These are phyloP conservation scores for Frankliniella fusca DNA, from an alignment of 2,888 invertebrate genomes.

Conservation along the genomic window DNA sequence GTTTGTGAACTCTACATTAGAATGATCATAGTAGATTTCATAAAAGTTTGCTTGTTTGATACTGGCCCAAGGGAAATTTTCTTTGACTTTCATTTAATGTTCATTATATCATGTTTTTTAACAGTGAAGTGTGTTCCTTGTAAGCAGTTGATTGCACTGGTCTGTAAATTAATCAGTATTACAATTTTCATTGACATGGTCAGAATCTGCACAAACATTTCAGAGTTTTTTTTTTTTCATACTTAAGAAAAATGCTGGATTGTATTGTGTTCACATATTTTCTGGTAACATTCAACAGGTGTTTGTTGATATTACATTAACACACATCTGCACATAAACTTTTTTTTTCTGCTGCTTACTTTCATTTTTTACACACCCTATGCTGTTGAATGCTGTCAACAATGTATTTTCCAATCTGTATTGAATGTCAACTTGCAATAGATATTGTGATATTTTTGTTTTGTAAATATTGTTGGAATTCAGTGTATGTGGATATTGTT, in stretches of 20 bases:
- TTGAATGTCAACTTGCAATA: background rate
- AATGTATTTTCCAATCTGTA: background rate
- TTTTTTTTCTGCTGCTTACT: too few relatives aligned
- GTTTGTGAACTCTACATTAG: background rate
- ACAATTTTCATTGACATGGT: background rate
- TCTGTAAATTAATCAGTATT: background rate
- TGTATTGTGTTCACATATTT: background rate
- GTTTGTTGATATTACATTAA: too few relatives aligned
- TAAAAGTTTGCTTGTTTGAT: too few relatives aligned
- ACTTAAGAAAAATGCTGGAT: background rate
- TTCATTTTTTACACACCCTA: background rate
- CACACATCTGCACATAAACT: too few relatives aligned
- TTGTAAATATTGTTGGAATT: slow-evolving; percentile 18
- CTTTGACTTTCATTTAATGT: too few relatives aligned
- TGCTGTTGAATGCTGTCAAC: background rate
- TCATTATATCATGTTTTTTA: too few relatives aligned
- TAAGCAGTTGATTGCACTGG: background rate
- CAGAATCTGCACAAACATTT: background rate
- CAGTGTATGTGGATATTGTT: background rate
- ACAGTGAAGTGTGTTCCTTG: too few relatives aligned
- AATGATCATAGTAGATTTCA: too few relatives aligned
- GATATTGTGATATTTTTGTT: slow-evolving; percentile 15
- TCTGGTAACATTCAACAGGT: background rate
- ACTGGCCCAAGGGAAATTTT: background rate
- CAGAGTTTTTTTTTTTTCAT: background rate